A percentile compares a stretch with the other conserved stretches of the same genome.
These are phyloP conservation scores for Promerops cafer DNA, from an alignment of 2,113 vertebrate species.

Conservation along the genomic window DNA sequence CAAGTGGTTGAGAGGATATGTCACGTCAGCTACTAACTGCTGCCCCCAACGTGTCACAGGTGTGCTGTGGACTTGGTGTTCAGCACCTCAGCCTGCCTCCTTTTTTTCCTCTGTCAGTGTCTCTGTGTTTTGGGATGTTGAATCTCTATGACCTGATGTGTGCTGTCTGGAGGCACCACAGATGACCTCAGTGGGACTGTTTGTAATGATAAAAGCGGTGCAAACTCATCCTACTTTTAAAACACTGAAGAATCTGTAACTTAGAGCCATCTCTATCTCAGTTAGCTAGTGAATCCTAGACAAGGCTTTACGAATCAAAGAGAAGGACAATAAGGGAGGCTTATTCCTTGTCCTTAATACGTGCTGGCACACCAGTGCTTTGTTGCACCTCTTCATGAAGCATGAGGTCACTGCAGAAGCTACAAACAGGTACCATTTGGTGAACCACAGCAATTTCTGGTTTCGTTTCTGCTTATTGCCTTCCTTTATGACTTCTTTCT, in stretches of 20 bases:
- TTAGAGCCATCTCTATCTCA: background rate
- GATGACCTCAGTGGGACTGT: background rate
- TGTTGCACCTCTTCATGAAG: background rate
- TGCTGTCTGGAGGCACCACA: background rate
- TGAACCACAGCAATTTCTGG: background rate
- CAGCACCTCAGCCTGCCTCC: background rate
- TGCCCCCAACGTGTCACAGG: background rate
- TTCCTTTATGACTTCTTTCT: conserved; percentile 30
- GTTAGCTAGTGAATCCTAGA: background rate
- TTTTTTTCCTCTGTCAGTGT: background rate
- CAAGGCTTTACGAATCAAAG: background rate
- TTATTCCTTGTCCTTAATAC: background rate
- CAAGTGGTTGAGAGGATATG: background rate
- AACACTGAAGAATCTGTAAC: background rate
- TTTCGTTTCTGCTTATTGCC: conserved; percentile 15
- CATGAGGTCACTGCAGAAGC: conserved; percentile 21
- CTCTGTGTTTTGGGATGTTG: background rate
- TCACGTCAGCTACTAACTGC: background rate
- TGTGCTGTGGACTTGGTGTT: background rate
- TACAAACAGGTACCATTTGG: background rate
- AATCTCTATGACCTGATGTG: background rate
- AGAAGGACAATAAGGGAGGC: background rate
- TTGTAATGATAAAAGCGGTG: background rate
- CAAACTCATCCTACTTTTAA: background rate
- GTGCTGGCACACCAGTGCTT: background rate